Evolutionary conservation across 2,113 vertebrate genomes (phyloP), one percentile per base, ranked within the genome.

Genomic region (Aldabrachelys gigantea): DNA sequence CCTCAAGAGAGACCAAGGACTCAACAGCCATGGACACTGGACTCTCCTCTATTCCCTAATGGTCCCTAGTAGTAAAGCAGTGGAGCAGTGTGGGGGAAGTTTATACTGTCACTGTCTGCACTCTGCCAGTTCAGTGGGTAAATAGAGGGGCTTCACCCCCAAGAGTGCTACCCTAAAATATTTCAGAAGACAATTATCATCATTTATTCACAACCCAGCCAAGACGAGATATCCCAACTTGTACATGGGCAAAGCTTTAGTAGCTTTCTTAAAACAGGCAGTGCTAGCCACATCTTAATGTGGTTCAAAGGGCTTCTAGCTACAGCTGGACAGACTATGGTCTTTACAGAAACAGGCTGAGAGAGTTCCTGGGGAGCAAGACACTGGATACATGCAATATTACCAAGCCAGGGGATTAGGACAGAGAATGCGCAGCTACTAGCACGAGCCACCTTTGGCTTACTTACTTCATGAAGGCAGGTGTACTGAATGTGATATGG

Each of bases 401-500:
- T 29, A 44, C 25, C 16, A 44, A 57, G 13, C 14, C 25, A 21
- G 41, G 25, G 53, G 35, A 8, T 10, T 2, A 57, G 81, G 41
- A 44, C 24, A 47, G 24, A 21, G 35, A 72, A 38, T 69, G 31
- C 65, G 3, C 19, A 72, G 8, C 4, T 38, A 5, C 9, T 5
- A 72, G 4, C n/a, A 10, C n/a, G 10, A 89, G 75, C 2, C n/a
- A 1, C 2, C 53, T 92, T 80, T 4, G 21, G 44, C 69, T 25
- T 72, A 92, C 97, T 98, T 98, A 99, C 99, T 99, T 99, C 99
- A 57, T 99, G 99, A 95, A 99, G 98, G 96, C 99, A 99, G 29
- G 99, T 99, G 96, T 99, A 99, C 97, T 99, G 99, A 90, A 99
- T 97, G 1, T 99, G 99, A 95, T 99, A 99, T 0, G 99, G 98